These are phyloP conservation scores for Ptychodera flava DNA, from an alignment of 35 echinoderm and acorn worm genomes.

Conservation along the genomic window DNA sequence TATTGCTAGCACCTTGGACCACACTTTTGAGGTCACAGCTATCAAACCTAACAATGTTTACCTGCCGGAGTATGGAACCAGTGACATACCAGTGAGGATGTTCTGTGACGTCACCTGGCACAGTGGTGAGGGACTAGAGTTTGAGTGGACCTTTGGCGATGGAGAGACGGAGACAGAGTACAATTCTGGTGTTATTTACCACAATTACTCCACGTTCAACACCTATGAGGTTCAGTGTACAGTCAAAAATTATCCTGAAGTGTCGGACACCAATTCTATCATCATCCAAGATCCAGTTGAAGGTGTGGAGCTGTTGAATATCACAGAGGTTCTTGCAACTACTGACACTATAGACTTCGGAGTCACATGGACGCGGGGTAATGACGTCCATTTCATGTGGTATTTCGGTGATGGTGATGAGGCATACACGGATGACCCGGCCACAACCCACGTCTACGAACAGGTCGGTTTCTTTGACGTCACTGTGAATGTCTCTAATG, in stretches of 20 bases:
- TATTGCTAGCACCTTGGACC: constrained; percentile 59
- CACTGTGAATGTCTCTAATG: constrained; percentile 68
- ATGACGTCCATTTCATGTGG: constrained; percentile 65
- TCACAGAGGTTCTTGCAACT: constrained; percentile 60
- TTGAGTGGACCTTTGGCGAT: constrained; percentile 77
- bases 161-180: constrained; percentile 12
- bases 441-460: constrained; percentile 31
- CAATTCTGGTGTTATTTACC: constrained; percentile 25
- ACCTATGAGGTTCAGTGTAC: constrained; percentile 46
- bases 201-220: constrained; percentile 47
- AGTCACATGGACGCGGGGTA: constrained; percentile 56
- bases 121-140: constrained; percentile 44
- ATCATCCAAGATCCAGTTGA: constrained; percentile 73
- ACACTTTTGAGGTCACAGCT: constrained; percentile 53
- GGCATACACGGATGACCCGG: constrained; percentile 17
- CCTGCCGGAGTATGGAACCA: constrained; percentile 35
- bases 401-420: constrained; percentile 51
- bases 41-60: constrained; percentile 53
- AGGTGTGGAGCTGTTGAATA: constrained; percentile 49
- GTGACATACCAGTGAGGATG: constrained; percentile 34
- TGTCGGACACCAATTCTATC: constrained; percentile 37
- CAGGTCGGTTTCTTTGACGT: constrained; percentile 42
- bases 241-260: constrained; percentile 36
- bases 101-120: constrained; percentile 75
- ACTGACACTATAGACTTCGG: constrained; percentile 37